Base-by-base conservation (phyloP, 2,113 vertebrate species). In the Anolis sagrei region DNA sequence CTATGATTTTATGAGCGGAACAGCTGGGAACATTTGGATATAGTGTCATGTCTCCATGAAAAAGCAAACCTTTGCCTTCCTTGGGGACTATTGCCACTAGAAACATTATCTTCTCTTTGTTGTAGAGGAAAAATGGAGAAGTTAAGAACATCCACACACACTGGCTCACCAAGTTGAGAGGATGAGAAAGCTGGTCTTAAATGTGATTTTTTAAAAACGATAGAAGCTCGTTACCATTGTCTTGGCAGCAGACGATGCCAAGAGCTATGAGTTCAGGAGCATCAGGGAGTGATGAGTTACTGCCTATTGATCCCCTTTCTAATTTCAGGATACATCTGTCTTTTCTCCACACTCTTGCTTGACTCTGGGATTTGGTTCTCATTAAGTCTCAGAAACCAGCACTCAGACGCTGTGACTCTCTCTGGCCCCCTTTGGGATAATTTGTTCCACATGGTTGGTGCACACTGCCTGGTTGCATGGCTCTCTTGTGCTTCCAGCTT, bases 401-500 rank as follows among this genome's bases (percentile, higher is more conserved):
- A 0, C 75, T 78, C 76, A 39, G n/a, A 44, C 0, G 0, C 3
- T 76, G 9, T 82, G 85, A 76, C 49, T 78, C 58, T 80, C 0
- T 0, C 49, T 75, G 2, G 0, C 79, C 76, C 61, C 62, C 5
- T 62, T 1, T 0, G 39, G 44, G 44, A 85, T 44, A 49, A 76
- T 29, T 66, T 21, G 68, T 39, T 83, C 81, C 87, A 6, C 0
- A 0, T 62, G 76, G 36, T n/a, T 34, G n/a, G 16, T 75, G 23
- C 49, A 27, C 58, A 23, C 58, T 54, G 73, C 80, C 66, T n/a
- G n/a, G 49, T 36, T 49, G 54, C 44, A 64, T 39, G 32, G 39
- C 54, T 83, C 32, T 80, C 18, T 88, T 54, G 62, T 61, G 44
- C 34, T 87, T 81, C 86, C 86, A 83, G 75, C 29, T 75, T 79